Conservation (phyloP, 2,888 invertebrate species). For the Catocala fraxini region DNA sequence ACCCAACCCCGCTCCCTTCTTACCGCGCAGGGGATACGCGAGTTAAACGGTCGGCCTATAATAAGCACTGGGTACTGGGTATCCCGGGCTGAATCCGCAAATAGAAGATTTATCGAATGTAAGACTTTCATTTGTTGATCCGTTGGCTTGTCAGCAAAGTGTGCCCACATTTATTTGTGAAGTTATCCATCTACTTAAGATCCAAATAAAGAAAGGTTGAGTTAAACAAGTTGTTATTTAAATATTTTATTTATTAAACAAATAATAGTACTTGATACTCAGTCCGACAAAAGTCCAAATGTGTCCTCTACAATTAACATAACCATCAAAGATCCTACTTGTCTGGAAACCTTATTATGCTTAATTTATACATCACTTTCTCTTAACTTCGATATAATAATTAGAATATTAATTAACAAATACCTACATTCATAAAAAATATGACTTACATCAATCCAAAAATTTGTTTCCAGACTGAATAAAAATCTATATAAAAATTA, state of each 20-base stretch:
- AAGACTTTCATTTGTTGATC: no score
- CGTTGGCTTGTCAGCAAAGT: no score
- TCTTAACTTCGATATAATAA: slow-evolving; percentile 44
- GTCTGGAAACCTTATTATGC: slow-evolving; percentile 68
- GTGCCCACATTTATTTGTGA: no score
- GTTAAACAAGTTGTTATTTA: slow-evolving; percentile 50
- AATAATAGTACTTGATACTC: slow-evolving; percentile 82
- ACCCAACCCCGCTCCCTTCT: no score
- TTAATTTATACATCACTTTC: slow-evolving; percentile 52
- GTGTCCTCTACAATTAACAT: slow-evolving; percentile 75
- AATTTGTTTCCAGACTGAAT: slow-evolving; percentile 47
- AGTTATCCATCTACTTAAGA: background rate
- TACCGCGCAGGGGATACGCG: no score
- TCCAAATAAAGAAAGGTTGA: slow-evolving; percentile 10
- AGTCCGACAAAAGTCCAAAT: slow-evolving; percentile 78
- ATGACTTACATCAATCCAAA: slow-evolving; percentile 28
- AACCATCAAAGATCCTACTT: slow-evolving; percentile 65
- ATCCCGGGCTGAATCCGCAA: no score
- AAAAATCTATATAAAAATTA: slow-evolving; percentile 51
- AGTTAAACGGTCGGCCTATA: no score
- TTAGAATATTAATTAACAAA: slow-evolving; percentile 45
- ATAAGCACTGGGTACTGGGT: no score
- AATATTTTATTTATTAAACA: slow-evolving; percentile 80
- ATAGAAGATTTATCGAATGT: no score
- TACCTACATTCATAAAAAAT: slow-evolving; percentile 38